phyloP scores from a whole-genome alignment of 2,113 vertebrate species.

The Prionailurus viverrinus region DNA sequence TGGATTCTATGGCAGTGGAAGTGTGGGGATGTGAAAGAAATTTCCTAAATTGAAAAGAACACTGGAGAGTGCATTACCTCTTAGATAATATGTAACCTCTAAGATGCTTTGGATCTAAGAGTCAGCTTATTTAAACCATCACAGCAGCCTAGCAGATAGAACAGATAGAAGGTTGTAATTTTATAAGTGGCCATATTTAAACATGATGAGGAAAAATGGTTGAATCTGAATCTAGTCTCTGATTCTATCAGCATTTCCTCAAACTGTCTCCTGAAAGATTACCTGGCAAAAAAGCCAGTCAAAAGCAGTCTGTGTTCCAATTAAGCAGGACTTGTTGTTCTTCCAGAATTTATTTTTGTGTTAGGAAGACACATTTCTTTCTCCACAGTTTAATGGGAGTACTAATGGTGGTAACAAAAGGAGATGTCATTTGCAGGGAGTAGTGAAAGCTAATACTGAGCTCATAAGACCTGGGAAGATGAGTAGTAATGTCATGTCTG shows the following conservation, averaged over 20 bases:
- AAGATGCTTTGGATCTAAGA: background rate
- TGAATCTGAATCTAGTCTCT: background rate
- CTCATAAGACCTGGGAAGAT: background rate
- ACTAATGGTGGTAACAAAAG: background rate
- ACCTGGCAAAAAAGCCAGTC: background rate
- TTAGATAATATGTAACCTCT: background rate
- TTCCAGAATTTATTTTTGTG: background rate
- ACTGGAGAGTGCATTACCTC: background rate
- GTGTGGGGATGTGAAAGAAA: background rate
- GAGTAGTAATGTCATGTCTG: background rate
- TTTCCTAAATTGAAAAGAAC: conserved; percentile 4
- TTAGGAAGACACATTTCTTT: background rate
- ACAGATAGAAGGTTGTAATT: background rate
- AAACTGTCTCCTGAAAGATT: background rate
- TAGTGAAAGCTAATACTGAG: background rate
- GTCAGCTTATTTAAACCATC: background rate
- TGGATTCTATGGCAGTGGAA: background rate
- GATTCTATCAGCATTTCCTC: background rate
- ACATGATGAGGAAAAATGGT: background rate
- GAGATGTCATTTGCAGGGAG: background rate
- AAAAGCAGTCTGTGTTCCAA: background rate
- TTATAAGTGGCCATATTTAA: background rate
- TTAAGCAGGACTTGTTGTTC: background rate
- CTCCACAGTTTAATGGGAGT: background rate
- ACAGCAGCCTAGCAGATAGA: background rate